Percentiles rank a stretch among this genome's conserved stretches.
Evolutionary conservation across 2,797 vertebrate species (phyloP).

Genomic region (Myotis pilosus): DNA sequence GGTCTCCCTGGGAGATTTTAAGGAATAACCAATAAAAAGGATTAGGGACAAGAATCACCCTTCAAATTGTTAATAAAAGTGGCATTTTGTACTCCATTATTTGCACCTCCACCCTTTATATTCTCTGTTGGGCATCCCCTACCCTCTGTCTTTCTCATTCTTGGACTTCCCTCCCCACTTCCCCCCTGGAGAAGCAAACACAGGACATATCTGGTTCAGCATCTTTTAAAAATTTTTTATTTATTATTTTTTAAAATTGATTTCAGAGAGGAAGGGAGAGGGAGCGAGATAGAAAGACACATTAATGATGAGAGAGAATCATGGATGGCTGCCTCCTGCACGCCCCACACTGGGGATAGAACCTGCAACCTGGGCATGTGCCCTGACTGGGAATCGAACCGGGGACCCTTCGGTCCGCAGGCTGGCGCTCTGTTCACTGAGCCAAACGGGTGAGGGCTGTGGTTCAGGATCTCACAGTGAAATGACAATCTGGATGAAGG

Average conservation of each 20-base stretch:
- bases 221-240: background rate
- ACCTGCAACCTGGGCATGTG: no score
- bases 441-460: no score
- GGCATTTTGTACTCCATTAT: slow-evolving; percentile 71
- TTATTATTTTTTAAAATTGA: no score
- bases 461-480: background rate
- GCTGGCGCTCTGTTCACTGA: no score
- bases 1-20: slow-evolving; percentile 62
- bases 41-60: slow-evolving; percentile 47
- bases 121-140: background rate
- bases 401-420: no score
- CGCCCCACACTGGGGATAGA: no score
- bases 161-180: background rate
- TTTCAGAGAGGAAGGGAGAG: no score
- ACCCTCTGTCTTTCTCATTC: background rate
- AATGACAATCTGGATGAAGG: slow-evolving; percentile 21
- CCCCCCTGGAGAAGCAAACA: background rate
- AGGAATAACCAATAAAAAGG: slow-evolving; percentile 67
- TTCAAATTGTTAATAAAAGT: slow-evolving; percentile 70
- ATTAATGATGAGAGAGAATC: no score
- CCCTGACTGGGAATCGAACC: no score
- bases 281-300: no score
- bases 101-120: slow-evolving; percentile 50
- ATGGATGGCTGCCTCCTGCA: no score
- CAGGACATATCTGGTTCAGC: background rate